phyloP scores from a whole-genome alignment of 2,797 vertebrate genomes.

The Synanceia verrucosa region DNA sequence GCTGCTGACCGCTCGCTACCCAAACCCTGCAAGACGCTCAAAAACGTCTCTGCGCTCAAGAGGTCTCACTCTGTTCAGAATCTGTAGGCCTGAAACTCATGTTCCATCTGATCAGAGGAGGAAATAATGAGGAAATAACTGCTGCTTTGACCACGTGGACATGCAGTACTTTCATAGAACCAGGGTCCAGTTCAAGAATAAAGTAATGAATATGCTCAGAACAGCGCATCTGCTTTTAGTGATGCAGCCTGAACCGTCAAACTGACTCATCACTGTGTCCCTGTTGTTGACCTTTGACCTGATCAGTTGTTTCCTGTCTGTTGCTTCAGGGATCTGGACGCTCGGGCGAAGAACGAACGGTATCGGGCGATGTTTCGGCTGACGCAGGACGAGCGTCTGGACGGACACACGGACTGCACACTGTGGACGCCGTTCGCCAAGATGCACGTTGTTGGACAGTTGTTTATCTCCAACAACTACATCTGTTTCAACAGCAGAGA shows the following conservation, averaged over 20 bases:
- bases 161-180: too few species aligned
- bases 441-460: conserved; percentile 93
- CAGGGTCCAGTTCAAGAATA: too few species aligned
- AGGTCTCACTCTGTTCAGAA: conserved; percentile 77
- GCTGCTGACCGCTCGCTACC: conserved; percentile 88
- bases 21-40: conserved; percentile 87
- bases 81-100: background rate
- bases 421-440: conserved; percentile 96
- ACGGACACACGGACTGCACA: conserved; percentile 96
- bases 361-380: conserved; percentile 92
- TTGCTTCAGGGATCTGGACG: conserved; percentile 90
- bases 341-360: conserved; percentile 93
- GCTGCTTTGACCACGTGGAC: too few species aligned
- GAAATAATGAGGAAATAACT: background rate
- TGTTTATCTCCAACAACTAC: conserved; percentile 98
- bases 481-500: conserved; percentile 96
- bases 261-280: too few species aligned
- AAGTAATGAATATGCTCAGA: too few species aligned
- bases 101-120: background rate
- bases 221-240: too few species aligned
- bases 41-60: conserved; percentile 93
- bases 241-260: too few species aligned
- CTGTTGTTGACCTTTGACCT: background rate
- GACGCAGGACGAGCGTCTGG: conserved; percentile 91
- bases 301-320: background rate